Conservation (phyloP, 2,113 vertebrate species). For the Cyanoderma ruficeps region DNA sequence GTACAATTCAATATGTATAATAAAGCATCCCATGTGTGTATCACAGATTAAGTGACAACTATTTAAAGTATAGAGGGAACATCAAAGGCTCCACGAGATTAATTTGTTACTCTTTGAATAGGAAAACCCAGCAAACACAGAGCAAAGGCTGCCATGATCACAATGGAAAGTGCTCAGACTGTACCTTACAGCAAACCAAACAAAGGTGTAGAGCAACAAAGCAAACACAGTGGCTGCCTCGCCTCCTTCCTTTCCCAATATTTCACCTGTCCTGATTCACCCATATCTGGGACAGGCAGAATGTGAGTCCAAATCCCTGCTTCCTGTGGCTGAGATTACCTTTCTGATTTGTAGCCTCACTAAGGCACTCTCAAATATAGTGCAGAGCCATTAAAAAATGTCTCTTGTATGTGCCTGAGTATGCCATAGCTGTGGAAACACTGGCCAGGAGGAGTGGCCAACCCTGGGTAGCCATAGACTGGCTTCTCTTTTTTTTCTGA, state of each 20-base stretch:
- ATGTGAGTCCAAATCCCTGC: neutral
- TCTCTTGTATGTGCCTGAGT: neutral
- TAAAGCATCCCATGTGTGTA: neutral
- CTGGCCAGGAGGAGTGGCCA: neutral
- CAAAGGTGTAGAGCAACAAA: neutral
- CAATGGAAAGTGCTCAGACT: neutral
- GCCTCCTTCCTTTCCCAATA: neutral
- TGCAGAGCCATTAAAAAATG: neutral
- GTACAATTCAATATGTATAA: neutral
- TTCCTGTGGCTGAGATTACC: neutral
- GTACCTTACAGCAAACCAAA: neutral
- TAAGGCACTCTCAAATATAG: fast-evolving
- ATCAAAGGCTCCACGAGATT: neutral
- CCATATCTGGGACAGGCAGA: neutral
- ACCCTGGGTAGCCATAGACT: fast-evolving
- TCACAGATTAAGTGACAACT: neutral
- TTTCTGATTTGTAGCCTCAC: neutral
- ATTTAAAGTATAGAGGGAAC: neutral
- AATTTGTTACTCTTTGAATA: neutral
- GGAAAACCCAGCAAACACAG: neutral
- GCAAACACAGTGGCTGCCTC: fast-evolving
- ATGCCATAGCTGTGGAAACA: neutral
- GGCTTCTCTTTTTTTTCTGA: neutral
- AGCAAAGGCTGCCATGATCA: neutral
- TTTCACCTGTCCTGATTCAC: neutral